Evolutionary conservation across 2,113 vertebrate species (phyloP).

Genomic region (Hydropotes inermis): DNA sequence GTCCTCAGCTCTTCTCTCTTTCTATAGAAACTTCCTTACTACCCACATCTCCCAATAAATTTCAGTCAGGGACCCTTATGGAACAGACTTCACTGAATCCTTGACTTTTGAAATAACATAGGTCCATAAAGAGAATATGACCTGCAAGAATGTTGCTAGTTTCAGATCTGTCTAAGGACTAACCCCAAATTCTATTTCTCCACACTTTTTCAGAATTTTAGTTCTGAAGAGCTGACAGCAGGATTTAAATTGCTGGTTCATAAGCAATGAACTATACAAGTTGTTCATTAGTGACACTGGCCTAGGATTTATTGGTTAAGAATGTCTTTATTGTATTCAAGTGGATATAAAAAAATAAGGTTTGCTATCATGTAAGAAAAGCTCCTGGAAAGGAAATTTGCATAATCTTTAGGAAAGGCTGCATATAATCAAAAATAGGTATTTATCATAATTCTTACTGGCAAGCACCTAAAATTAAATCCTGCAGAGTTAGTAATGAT

Average conservation of each 20-base stretch:
- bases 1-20: background rate
- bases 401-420: background rate
- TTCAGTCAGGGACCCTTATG: background rate
- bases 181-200: background rate
- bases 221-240: background rate
- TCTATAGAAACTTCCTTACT: background rate
- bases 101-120: background rate
- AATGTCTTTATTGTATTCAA: background rate
- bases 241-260: background rate
- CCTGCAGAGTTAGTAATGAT: conserved; percentile 51
- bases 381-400: background rate
- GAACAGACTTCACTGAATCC: background rate
- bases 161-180: background rate
- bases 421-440: background rate
- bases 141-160: background rate
- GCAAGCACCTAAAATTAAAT: conserved; percentile 55
- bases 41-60: background rate
- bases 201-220: background rate
- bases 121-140: background rate
- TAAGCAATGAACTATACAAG: background rate
- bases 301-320: background rate
- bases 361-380: background rate
- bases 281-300: background rate
- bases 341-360: background rate
- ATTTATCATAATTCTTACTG: conserved; percentile 48